Percentiles rank a stretch among this genome's conserved stretches.
Conservation (phyloP, 2,888 invertebrate genomes). For the Leptinotarsa juncta region DNA sequence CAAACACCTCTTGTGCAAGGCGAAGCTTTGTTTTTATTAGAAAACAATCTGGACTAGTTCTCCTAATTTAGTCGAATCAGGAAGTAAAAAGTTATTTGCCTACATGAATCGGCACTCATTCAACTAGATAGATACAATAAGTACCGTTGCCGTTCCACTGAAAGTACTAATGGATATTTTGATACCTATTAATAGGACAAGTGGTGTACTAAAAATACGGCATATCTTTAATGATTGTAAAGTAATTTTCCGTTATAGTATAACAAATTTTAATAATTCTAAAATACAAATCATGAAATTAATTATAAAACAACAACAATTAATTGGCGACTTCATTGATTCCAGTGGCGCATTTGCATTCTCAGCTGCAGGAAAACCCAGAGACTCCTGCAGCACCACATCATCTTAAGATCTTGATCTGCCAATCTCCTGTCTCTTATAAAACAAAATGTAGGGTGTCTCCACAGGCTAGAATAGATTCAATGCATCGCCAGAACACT, state of each 20-base stretch:
- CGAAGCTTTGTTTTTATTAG: background rate
- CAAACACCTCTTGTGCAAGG: slow-evolving; percentile 7
- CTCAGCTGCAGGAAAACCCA: no score
- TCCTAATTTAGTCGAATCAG: slow-evolving; percentile 14
- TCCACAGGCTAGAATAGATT: no score
- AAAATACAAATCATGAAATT: no score
- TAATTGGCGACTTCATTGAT: no score
- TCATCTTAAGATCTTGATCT: no score
- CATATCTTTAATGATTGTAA: background rate
- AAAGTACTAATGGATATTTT: slow-evolving; percentile 8
- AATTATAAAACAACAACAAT: no score
- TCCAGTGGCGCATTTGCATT: no score
- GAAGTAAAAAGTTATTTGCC: slow-evolving; percentile 15
- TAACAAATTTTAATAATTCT: no score
- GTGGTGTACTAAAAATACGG: background rate
- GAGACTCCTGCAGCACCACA: no score
- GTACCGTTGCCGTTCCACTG: slow-evolving; percentile 5
- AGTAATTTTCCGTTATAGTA: background rate
- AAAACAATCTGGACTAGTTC: slow-evolving; percentile 12
- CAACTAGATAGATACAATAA: background rate
- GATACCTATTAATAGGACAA: slow-evolving; percentile 6
- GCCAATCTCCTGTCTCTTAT: no score
- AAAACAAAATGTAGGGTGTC: no score
- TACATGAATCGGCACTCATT: slow-evolving; percentile 5
- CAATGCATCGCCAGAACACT: no score